Evolutionary conservation across 2,888 invertebrate species (phyloP), one percentile per base, ranked within the genome.

Genomic region (Liopterus haemorrhoidalis): DNA sequence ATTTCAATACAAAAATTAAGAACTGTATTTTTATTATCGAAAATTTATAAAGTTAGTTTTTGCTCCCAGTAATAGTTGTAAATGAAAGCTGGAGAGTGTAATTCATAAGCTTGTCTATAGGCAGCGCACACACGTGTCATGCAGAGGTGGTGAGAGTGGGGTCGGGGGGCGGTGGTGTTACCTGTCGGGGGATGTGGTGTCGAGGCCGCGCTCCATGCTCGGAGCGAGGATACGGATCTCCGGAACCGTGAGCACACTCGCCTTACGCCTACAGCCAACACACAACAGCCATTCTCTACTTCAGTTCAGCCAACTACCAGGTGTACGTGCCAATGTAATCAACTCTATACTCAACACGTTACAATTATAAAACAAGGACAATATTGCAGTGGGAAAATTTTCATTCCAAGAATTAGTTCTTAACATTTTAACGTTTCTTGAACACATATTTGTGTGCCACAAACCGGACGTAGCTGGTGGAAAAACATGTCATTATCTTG

Each of bases 221-320:
- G 86, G 83, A 65, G 85, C 84, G 75, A 85, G 73, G 62, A 87
- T 82, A 63, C 85, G 82, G 65, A 87, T 86, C 76, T 84, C 84
- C 55, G 86, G 86, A 57, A 85, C 78, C 70, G 80, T 77, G 76
- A 82, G 75, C 67, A 80, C 76, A 74, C 79, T 81, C 75, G 77
- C 74, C 72, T 79, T 81, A 72, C 77, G 78, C 73, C 78, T 79
- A 69, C 54, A 61, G 64, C 65, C 61, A 67, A 64, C 63, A 65
- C 58, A 64, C 57, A 53, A 60, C 58, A 57, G 43, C 49, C 53
- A 54, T 56, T 48, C 49, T 21, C 33, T 36, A 48, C 35, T 36
- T 38, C 41, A 25, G 30, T 41, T 30, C 46, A 41, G 37, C 43
- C 37, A 44, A 36, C 36, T 36, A 36, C 36, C 24, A 8, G 11